Conservation (phyloP, 2,113 vertebrate genomes). For the Salminus brasiliensis region DNA sequence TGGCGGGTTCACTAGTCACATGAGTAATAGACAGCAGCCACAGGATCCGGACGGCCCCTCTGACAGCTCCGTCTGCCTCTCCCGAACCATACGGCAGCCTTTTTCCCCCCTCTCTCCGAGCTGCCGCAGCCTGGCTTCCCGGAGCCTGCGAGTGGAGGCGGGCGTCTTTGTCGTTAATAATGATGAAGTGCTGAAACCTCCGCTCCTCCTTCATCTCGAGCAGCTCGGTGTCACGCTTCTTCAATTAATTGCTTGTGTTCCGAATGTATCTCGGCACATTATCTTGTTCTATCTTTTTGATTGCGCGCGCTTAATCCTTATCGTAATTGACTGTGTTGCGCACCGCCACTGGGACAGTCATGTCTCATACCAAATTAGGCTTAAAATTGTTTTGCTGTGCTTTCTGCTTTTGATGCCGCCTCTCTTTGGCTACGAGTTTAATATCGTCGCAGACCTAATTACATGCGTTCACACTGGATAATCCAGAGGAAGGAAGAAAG, state of each 20-base stretch:
- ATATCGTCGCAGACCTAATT: slow-evolving; percentile 69
- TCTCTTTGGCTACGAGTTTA: slow-evolving; percentile 68
- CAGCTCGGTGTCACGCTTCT: slow-evolving; percentile 76
- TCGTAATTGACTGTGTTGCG: slow-evolving; percentile 80
- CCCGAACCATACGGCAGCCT: slow-evolving; percentile 62
- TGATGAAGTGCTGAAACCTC: slow-evolving; percentile 71
- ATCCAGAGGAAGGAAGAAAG: slow-evolving; percentile 53
- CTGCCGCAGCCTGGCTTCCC: slow-evolving; percentile 54
- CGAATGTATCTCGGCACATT: slow-evolving; percentile 80
- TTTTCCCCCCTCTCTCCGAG: slow-evolving; percentile 32
- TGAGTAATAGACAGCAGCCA: slow-evolving; percentile 71
- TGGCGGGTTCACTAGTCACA: slow-evolving; percentile 72
- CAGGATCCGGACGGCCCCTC: slow-evolving; percentile 63
- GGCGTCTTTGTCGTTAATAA: slow-evolving; percentile 70
- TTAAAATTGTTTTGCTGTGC: slow-evolving; percentile 79
- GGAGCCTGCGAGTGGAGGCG: slow-evolving; percentile 39
- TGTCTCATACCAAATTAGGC: slow-evolving; percentile 81
- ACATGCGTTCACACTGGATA: slow-evolving; percentile 63
- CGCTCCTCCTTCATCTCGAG: slow-evolving; percentile 68
- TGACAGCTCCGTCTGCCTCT: slow-evolving; percentile 75
- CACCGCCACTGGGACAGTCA: slow-evolving; percentile 74
- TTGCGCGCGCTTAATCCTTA: slow-evolving; percentile 81
- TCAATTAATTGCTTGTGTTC: slow-evolving; percentile 79
- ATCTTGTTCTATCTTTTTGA: slow-evolving; percentile 84
- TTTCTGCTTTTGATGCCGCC: slow-evolving; percentile 65